Percentiles rank a stretch among this genome's conserved stretches.
phyloP scores from a whole-genome alignment of 2,113 vertebrate genomes.

The Coryphaenoides rupestris region DNA sequence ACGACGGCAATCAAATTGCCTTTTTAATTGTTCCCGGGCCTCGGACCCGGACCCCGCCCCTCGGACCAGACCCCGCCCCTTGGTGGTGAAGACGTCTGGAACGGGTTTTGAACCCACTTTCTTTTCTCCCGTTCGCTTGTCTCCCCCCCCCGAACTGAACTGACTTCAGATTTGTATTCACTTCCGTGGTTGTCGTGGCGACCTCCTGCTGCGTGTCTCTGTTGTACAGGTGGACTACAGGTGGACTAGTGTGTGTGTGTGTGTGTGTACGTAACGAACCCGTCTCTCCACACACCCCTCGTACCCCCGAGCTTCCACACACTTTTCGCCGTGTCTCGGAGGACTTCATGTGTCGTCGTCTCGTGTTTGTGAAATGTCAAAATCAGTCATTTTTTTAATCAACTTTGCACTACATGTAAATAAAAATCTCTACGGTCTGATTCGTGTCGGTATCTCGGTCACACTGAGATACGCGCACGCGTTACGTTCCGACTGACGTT shows the following conservation, averaged over 20 bases:
- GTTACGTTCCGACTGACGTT: slow-evolving; percentile 6
- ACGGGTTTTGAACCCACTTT: slow-evolving; percentile 2
- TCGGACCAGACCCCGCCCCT: slow-evolving; percentile 27
- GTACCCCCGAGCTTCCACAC: no score
- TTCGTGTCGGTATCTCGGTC: slow-evolving; percentile 35
- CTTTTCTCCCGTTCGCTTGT: no score
- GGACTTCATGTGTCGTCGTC: no score
- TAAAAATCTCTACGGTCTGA: slow-evolving; percentile 36
- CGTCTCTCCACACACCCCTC: no score
- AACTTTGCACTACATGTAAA: slow-evolving; percentile 76
- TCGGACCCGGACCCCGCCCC: not conserved
- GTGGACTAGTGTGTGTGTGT: no score
- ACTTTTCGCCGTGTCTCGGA: no score
- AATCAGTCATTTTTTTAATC: slow-evolving; percentile 10
- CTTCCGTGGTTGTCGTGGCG: no score
- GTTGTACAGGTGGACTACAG: no score
- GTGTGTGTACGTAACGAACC: no score
- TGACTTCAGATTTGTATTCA: no score
- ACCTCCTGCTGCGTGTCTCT: no score
- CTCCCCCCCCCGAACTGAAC: no score
- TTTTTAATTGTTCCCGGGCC: not conserved
- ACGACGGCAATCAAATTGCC: slow-evolving; percentile 45
- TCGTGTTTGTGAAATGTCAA: not conserved
- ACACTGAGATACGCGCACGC: slow-evolving; percentile 1
- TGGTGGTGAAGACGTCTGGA: slow-evolving; percentile 41